phyloP scores from a whole-genome alignment of 2,113 vertebrate species.

The Apteryx owenii region DNA sequence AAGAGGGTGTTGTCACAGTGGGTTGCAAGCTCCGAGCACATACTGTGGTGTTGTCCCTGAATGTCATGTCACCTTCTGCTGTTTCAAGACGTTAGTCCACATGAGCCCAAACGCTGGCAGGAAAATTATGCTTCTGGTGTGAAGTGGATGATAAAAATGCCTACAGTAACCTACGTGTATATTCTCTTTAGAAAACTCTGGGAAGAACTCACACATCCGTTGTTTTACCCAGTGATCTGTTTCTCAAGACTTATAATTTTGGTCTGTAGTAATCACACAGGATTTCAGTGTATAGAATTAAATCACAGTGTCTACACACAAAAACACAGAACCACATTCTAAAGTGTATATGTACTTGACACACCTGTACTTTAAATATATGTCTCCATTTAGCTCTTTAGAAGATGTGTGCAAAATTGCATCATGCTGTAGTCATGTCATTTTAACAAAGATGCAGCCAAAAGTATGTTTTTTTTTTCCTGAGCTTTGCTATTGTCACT shows the following conservation, averaged over 20 bases:
- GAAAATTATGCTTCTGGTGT: neutral
- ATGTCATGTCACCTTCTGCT: neutral
- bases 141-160: neutral
- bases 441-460: neutral
- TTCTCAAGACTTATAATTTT: neutral
- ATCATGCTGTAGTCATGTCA: accelerated
- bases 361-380: neutral
- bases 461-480: too few species aligned
- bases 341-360: accelerated
- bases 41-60: neutral
- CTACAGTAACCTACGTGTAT: neutral
- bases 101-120: neutral
- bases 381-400: neutral
- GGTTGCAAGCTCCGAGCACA: neutral
- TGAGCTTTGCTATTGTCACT: neutral
- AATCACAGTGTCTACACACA: neutral
- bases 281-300: neutral
- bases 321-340: neutral
- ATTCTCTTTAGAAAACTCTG: neutral
- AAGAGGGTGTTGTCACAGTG: neutral
- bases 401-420: neutral
- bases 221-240: neutral
- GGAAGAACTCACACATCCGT: neutral
- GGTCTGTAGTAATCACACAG: neutral
- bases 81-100: neutral